phyloP scores from a whole-genome alignment of 2,888 invertebrate species.

The Drosophila rubida region DNA sequence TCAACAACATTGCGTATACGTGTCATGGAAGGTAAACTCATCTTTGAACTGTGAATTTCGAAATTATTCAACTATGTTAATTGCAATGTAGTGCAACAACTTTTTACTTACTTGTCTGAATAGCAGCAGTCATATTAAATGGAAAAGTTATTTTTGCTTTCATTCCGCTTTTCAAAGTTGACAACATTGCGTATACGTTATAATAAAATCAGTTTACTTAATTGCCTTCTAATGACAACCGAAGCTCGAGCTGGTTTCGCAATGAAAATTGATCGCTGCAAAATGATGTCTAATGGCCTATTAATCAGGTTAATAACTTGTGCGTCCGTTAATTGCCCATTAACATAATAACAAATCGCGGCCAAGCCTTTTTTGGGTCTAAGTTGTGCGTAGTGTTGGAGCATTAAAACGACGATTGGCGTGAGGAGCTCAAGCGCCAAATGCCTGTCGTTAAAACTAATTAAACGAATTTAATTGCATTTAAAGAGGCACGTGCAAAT shows the following conservation, averaged over 20 bases:
- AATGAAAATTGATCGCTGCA: not conserved
- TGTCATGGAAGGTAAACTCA: not conserved
- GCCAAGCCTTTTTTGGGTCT: not conserved
- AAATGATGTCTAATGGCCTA: not conserved
- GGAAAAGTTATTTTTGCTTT: not conserved
- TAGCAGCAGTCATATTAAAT: not conserved
- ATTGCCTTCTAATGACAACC: not conserved
- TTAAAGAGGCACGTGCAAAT: conserved; percentile 74
- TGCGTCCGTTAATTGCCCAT: conserved; percentile 10
- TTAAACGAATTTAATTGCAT: conserved; percentile 77
- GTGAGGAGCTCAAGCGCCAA: conserved; percentile 60
- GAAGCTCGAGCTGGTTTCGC: not conserved
- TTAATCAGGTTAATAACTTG: conserved; percentile 1
- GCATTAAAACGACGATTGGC: conserved; percentile 38
- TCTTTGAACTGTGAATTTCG: not conserved
- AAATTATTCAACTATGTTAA: not conserved
- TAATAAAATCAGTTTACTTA: not conserved
- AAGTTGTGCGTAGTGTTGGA: conserved; percentile 3
- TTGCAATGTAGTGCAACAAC: not conserved
- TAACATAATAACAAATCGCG: conserved; percentile 13
- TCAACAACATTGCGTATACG: not conserved
- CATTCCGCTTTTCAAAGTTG: not conserved
- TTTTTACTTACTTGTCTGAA: not conserved
- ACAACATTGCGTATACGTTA: conserved; percentile 8
- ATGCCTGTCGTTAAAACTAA: conserved; percentile 76